A percentile compares a stretch with the other conserved stretches of the same genome.
These are phyloP conservation scores for Rhopalosiphum maidis DNA, from an alignment of 1,140 invertebrate genomes.

Conservation along the genomic window DNA sequence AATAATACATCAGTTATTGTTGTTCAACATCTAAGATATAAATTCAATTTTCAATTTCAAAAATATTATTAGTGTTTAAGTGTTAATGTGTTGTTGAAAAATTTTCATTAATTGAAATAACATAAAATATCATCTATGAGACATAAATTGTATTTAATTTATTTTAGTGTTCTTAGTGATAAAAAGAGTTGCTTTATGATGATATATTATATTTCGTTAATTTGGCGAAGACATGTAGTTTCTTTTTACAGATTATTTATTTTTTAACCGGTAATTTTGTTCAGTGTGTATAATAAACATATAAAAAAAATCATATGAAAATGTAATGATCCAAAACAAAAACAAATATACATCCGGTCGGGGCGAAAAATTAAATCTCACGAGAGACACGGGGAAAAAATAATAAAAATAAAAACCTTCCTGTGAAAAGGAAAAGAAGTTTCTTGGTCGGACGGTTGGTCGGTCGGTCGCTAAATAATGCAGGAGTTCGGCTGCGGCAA, in stretches of 20 bases:
- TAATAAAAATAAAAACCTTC: constrained; percentile 54
- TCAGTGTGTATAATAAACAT: background rate
- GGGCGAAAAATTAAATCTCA: constrained; percentile 43
- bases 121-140: background rate
- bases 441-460: constrained; percentile 50
- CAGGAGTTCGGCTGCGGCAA: constrained; percentile 54
- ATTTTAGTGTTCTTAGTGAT: background rate
- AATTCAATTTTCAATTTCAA: background rate
- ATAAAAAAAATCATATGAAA: constrained; percentile 38
- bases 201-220: background rate
- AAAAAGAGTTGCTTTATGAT: background rate
- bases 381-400: constrained; percentile 25
- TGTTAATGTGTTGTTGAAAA: background rate
- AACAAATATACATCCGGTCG: constrained; percentile 41
- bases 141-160: background rate
- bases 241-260: background rate
- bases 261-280: background rate
- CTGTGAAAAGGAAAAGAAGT: constrained; percentile 53
- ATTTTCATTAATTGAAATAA: background rate
- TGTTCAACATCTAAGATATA: background rate
- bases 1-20: background rate
- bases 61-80: background rate
- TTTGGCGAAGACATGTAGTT: background rate
- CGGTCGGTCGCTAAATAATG: constrained; percentile 55
- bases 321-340: constrained; percentile 21